A percentile compares a stretch with the other conserved stretches of the same genome.
Evolutionary conservation across 2,888 invertebrate genomes (phyloP).

Genomic region (Palloptera scutellata): DNA sequence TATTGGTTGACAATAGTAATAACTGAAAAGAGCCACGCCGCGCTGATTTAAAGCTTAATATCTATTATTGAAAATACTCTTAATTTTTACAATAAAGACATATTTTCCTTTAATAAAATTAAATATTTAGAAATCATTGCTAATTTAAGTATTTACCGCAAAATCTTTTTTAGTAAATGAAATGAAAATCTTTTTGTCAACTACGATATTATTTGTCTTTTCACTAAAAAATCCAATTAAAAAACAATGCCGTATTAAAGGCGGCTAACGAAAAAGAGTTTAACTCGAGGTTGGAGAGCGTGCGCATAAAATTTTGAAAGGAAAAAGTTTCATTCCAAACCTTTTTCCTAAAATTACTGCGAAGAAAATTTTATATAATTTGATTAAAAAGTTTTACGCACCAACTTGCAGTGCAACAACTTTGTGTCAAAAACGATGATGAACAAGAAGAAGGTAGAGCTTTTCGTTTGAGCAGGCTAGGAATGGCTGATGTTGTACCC

Average conservation of each 20-base stretch:
- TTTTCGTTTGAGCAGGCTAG: background rate
- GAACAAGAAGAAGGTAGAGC: background rate
- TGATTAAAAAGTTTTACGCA: conserved; percentile 27
- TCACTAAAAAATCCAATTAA: conserved; percentile 28
- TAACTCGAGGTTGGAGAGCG: background rate
- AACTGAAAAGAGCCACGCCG: too few species aligned
- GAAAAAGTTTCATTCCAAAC: conserved; percentile 6
- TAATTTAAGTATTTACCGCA: conserved; percentile 18
- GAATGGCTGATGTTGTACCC: background rate
- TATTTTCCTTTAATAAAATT: too few species aligned
- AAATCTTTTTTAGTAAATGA: background rate
- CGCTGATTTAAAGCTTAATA: too few species aligned
- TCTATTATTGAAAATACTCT: too few species aligned
- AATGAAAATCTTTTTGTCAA: conserved; percentile 12
- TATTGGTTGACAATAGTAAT: background rate
- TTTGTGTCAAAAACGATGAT: conserved; percentile 13
- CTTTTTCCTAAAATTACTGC: conserved; percentile 21
- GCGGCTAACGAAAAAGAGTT: conserved; percentile 11
- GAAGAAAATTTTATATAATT: conserved; percentile 29
- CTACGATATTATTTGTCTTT: background rate
- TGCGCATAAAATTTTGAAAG: background rate
- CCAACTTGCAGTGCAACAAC: conserved; percentile 7
- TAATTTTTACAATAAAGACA: too few species aligned
- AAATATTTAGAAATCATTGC: conserved; percentile 3
- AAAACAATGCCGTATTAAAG: conserved; percentile 15